Evolutionary conservation across 2,888 invertebrate genomes (phyloP), one percentile per base, ranked within the genome.

Genomic region (Philereme transversata): DNA sequence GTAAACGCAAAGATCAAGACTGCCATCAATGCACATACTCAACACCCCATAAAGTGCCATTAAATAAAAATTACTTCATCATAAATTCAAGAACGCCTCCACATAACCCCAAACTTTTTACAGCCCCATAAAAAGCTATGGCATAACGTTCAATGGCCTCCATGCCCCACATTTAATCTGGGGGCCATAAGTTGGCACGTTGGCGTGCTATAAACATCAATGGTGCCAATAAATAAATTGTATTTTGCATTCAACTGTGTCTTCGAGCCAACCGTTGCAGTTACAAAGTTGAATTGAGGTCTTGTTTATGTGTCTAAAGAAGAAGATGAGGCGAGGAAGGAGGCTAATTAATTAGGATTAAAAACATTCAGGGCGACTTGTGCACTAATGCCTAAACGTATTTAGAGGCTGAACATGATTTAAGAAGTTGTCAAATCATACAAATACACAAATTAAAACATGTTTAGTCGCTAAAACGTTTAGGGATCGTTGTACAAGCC

Each of bases 191-290:
- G 68, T 68, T 70, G 70, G 70, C 68, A 62, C 65, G 67, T 62
- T 63, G 62, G 49, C 56, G 66, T 68, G 71, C 76, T 73, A 81
- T 78, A 75, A 78, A 75, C 75, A 77, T 79, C 82, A 72, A 81
- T 78, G 77, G 72, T 69, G 72, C 73, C 77, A 79, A 82, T 80
- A 79, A 85, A 84, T 83, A 86, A 82, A 85, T 82, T 78, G 82
- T 79, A 77, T 80, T 83, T 77, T 79, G 67, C 68, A 70, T 70
- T 65, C 65, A 61, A 62, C 64, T 64, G 62, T 67, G 78, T 80
- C 75, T 75, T 70, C 74, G 68, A 76, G 84, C 84, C 86, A 85
- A 84, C 76, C 73, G 73, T 74, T 77, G 75, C 74, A 78, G 77
- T 76, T 75, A 78, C 76, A 67, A 67, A 72, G 67, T 45, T 54